phyloP scores from a whole-genome alignment of 2,888 invertebrate genomes.

The Nomada flava region DNA sequence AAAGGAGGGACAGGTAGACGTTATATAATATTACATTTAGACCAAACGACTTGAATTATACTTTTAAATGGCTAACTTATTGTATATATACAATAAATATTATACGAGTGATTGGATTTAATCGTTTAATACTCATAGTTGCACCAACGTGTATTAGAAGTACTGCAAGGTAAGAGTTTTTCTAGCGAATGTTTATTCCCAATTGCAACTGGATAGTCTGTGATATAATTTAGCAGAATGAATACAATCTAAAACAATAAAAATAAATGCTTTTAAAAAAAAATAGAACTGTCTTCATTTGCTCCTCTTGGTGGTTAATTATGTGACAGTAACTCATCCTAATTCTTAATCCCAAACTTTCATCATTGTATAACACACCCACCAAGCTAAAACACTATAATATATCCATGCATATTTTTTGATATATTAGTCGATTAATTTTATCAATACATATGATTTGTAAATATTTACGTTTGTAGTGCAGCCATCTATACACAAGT shows the following conservation, averaged over 20 bases:
- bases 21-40: conserved; percentile 44
- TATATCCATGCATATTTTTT: too few species aligned
- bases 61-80: conserved; percentile 32
- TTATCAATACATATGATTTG: too few species aligned
- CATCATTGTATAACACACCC: conserved; percentile 28
- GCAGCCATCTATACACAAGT: too few species aligned
- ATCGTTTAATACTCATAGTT: conserved; percentile 32
- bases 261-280: conserved; percentile 53
- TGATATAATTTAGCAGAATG: conserved; percentile 68
- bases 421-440: too few species aligned
- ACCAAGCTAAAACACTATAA: too few species aligned
- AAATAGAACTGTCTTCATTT: background rate
- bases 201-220: conserved; percentile 68
- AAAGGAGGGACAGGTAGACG: conserved; percentile 17
- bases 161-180: conserved; percentile 51
- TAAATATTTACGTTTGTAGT: too few species aligned
- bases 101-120: conserved; percentile 30
- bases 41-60: conserved; percentile 29
- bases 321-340: too few species aligned
- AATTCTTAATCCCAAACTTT: too few species aligned
- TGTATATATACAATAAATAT: conserved; percentile 50
- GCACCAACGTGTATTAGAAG: conserved; percentile 46
- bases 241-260: conserved; percentile 39
- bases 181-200: conserved; percentile 64
- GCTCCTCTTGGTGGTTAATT: too few species aligned